Percentiles rank a stretch among this genome's conserved stretches.
These are phyloP conservation scores for Vidua chalybeata DNA, from an alignment of 2,113 vertebrate species.

Conservation along the genomic window DNA sequence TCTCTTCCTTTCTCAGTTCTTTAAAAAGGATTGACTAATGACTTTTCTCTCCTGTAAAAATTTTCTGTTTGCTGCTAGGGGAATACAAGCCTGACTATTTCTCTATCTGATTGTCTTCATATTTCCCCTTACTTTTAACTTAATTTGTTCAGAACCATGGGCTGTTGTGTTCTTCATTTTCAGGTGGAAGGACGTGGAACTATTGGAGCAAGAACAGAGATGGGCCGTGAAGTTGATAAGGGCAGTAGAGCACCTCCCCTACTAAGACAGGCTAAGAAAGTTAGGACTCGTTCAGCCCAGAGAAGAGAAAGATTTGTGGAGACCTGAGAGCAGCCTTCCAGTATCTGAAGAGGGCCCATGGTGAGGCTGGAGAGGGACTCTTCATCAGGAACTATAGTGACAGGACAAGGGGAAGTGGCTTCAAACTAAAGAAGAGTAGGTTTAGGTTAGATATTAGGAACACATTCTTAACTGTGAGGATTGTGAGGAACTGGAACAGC, in stretches of 20 bases:
- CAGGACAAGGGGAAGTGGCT: neutral
- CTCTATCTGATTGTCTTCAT: neutral
- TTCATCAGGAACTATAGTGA: neutral
- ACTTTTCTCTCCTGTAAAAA: neutral
- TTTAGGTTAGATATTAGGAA: neutral
- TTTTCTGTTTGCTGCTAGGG: neutral
- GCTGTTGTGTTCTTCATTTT: neutral
- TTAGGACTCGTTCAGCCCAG: neutral
- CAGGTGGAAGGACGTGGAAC: neutral
- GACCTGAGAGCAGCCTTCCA: neutral
- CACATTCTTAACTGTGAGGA: neutral
- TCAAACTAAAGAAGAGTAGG: neutral
- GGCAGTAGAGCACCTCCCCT: no score
- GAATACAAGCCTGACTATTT: neutral
- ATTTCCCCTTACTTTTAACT: neutral
- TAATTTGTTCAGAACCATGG: neutral
- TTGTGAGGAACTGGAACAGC: neutral
- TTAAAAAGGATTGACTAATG: neutral
- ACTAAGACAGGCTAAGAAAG: neutral
- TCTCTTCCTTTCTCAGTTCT: neutral
- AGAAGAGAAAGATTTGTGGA: neutral
- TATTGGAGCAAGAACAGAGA: neutral
- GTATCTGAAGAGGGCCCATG: neutral
- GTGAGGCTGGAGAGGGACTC: neutral
- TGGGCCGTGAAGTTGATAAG: neutral